phyloP scores from a whole-genome alignment of 2,797 vertebrate species.

The Helostoma temminkii region DNA sequence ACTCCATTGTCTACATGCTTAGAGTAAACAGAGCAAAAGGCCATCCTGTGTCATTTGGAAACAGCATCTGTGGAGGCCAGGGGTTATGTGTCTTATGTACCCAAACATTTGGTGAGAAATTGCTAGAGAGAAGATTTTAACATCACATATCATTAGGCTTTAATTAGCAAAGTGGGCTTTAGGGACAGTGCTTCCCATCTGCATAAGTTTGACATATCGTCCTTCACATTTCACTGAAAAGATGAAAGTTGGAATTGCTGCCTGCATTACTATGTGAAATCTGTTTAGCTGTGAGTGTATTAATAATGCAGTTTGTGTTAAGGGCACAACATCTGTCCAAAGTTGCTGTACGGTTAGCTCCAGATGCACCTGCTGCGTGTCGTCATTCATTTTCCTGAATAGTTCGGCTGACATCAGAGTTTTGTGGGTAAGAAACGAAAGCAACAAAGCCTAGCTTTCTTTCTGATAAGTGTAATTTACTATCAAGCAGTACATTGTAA shows the following conservation, averaged over 20 bases:
- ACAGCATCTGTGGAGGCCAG: conserved; percentile 70
- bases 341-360: conserved; percentile 18
- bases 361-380: conserved; percentile 32
- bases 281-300: conserved; percentile 25
- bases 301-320: conserved; percentile 46
- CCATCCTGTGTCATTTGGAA: conserved; percentile 28
- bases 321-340: conserved; percentile 46
- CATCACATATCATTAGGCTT: conserved; percentile 67
- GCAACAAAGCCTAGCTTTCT: neutral
- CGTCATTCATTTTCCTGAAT: conserved; percentile 34
- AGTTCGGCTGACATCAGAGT: neutral
- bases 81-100: conserved; percentile 57
- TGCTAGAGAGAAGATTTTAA: conserved; percentile 49
- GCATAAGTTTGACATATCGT: conserved; percentile 56
- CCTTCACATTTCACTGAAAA: conserved; percentile 58
- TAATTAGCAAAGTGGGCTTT: conserved; percentile 68
- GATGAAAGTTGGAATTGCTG: conserved; percentile 19
- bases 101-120: conserved; percentile 68
- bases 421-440: neutral
- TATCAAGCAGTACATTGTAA: too few species aligned
- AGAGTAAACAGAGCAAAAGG: conserved; percentile 36
- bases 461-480: too few species aligned
- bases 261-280: neutral
- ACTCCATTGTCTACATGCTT: neutral
- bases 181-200: conserved; percentile 65